These are phyloP conservation scores for Dicycla oo DNA, from an alignment of 2,888 invertebrate species.

Conservation along the genomic window DNA sequence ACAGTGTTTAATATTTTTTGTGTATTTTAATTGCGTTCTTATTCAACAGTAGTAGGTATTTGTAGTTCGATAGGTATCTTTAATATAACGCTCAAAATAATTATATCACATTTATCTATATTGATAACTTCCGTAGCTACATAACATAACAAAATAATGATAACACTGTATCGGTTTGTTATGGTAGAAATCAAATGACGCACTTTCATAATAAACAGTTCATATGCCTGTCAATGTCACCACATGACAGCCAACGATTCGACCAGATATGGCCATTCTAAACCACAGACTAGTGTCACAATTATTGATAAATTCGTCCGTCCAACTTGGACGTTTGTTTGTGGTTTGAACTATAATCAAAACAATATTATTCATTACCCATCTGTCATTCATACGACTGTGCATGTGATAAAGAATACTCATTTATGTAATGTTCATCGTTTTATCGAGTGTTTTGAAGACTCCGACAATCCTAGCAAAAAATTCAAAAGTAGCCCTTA, in stretches of 20 bases:
- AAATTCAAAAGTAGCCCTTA: conserved; percentile 27
- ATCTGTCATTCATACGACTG: conserved; percentile 57
- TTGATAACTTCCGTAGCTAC: conserved; percentile 7
- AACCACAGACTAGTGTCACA: conserved; percentile 43
- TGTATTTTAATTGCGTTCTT: conserved; percentile 34
- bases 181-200: conserved; percentile 24
- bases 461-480: conserved; percentile 20
- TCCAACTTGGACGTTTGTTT: conserved; percentile 28
- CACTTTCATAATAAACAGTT: conserved; percentile 31
- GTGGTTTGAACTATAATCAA: conserved; percentile 42
- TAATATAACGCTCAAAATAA: conserved; percentile 1
- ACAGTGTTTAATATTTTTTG: conserved; percentile 11
- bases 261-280: conserved; percentile 3
- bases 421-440: conserved; percentile 51
- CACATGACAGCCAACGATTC: conserved; percentile 24
- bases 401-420: conserved; percentile 47
- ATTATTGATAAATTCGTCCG: conserved; percentile 47
- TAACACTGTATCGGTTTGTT: conserved; percentile 14
- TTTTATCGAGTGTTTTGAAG: conserved; percentile 46
- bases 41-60: conserved; percentile 14
- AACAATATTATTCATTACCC: conserved; percentile 53
- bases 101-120: conserved; percentile 25
- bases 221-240: conserved; percentile 3
- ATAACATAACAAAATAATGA: conserved; percentile 6
- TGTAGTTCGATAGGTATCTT: not conserved